Base-by-base conservation (phyloP, 2,888 invertebrate species). In the Ypsolopha sequella region DNA sequence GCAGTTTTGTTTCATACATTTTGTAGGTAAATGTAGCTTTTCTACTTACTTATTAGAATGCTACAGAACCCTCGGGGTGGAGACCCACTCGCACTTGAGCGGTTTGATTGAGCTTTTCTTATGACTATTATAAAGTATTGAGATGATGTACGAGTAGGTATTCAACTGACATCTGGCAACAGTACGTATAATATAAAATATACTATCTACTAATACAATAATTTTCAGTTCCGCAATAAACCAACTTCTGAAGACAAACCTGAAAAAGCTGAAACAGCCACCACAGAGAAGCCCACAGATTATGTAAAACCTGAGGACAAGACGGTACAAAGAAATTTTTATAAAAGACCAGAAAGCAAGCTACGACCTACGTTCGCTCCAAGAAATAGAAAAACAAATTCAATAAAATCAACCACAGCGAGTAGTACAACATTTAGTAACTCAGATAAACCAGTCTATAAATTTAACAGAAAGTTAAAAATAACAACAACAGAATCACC, bases 391-490 rank as follows among this genome's bases (percentile, higher is more conserved):
- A 82, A 79, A 62, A 51, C 51, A 48, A 59, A 64, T 7, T 66
- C 68, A 10, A 58, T 66, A n/a, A 61, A 61, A 52, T 62, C 69
- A 51, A 60, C 68, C 4, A 62, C 72, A 44, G 57, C 63, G 45
- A 54, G 60, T 24, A 53, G 57, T 34, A 44, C 53, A 44, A 45
- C 38, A 11, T 54, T 50, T 41, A 46, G 24, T 52, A 46, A 60
- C 55, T 60, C 70, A 2, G 72, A 73, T 60, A 77, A 69, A 59
- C 60, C 65, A 9, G 50, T 58, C 9, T 72, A 68, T 35, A 86
- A 82, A 61, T 85, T 70, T 55, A 81, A 60, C 51, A 74, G 84
- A 64, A 85, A 80, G 65, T 70, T 75, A 46, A 81, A 81, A 68
- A 56, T 62, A 11, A 68, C 71, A 33, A 69, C 76, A 33, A 71